Conservation (phyloP, 2,113 vertebrate genomes). For the Rhadina sibilatrix region DNA sequence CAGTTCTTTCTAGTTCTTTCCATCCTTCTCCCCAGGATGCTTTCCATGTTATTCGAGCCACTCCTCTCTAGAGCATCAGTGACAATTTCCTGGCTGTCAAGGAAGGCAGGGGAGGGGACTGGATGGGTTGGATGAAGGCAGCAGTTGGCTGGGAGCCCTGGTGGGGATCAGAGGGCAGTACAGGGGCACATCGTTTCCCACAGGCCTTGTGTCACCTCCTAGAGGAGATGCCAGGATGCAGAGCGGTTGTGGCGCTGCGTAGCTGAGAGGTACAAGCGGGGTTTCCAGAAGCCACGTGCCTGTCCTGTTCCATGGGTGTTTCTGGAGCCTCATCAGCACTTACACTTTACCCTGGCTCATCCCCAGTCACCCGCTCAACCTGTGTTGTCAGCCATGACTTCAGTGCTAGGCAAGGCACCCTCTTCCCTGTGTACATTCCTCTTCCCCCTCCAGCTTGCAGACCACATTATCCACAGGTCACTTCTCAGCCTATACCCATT, state of each 20-base stretch:
- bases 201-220: background rate
- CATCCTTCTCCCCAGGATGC: background rate
- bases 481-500: background rate
- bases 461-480: background rate
- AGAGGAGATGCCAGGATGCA: rapidly evolving
- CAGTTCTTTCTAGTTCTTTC: background rate
- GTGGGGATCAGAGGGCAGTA: background rate
- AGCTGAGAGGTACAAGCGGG: background rate
- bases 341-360: background rate
- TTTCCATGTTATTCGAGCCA: background rate
- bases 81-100: background rate
- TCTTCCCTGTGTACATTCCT: background rate
- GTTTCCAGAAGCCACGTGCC: background rate
- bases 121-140: background rate
- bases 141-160: background rate
- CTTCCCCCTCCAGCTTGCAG: background rate
- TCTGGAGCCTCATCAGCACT: background rate
- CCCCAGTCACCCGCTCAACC: background rate
- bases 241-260: rapidly evolving
- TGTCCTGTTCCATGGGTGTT: background rate
- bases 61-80: background rate
- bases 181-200: rapidly evolving
- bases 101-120: background rate
- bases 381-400: background rate
- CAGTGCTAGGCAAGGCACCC: background rate